These are phyloP conservation scores for Ceraclea dissimilis DNA, from an alignment of 2,888 invertebrate species.

Conservation along the genomic window DNA sequence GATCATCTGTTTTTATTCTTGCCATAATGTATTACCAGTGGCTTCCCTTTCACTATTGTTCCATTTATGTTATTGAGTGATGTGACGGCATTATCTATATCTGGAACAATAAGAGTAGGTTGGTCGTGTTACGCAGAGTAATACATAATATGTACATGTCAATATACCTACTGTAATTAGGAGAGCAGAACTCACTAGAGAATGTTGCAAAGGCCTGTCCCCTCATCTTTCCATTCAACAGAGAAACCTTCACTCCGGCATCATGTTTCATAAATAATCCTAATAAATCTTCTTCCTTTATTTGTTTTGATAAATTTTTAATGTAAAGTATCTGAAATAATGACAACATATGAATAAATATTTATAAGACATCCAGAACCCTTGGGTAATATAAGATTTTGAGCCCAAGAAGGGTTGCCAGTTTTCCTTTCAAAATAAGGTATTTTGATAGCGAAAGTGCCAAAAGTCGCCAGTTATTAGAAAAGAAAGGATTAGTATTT, in stretches of 20 bases:
- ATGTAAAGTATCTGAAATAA: slow-evolving; percentile 47
- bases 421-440: too few species aligned
- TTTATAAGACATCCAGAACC: too few species aligned
- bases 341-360: background rate
- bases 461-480: too few species aligned
- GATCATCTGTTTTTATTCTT: slow-evolving; percentile 13
- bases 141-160: too few species aligned
- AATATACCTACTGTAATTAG: too few species aligned
- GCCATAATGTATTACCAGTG: slow-evolving; percentile 39
- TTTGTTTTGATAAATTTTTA: slow-evolving; percentile 47
- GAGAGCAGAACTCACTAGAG: slow-evolving; percentile 34
- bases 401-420: too few species aligned
- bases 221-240: slow-evolving; percentile 50
- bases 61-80: slow-evolving; percentile 48
- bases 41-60: slow-evolving; percentile 43
- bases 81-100: slow-evolving; percentile 38
- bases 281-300: slow-evolving; percentile 42
- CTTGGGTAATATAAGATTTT: too few species aligned
- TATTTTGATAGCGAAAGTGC: too few species aligned
- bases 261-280: slow-evolving; percentile 43
- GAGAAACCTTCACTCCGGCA: slow-evolving; percentile 36
- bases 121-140: too few species aligned
- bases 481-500: too few species aligned
- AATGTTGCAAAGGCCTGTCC: slow-evolving; percentile 54
- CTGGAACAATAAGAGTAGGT: slow-evolving; percentile 32